A percentile compares a stretch with the other conserved stretches of the same genome.
Conservation (phyloP, 2,888 invertebrate species). For the Volucella inflata region DNA sequence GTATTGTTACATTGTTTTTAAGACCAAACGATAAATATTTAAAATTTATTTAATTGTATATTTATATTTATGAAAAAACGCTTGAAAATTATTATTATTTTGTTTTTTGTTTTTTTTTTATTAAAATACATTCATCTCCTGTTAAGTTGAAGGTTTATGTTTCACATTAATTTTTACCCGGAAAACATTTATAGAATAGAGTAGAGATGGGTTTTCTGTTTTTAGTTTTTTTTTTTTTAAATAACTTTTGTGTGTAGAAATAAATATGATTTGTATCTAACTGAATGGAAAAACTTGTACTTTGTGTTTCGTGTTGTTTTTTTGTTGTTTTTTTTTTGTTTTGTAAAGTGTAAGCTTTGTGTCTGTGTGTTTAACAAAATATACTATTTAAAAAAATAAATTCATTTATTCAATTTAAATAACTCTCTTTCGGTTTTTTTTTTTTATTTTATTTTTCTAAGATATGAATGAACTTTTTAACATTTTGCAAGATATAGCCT, state of each 20-base stretch:
- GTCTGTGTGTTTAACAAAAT: constrained; percentile 19
- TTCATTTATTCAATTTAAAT: not conserved
- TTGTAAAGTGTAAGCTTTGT: constrained; percentile 17
- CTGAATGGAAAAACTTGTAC: constrained; percentile 38
- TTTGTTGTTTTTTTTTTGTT: constrained; percentile 29
- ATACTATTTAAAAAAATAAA: constrained; percentile 7
- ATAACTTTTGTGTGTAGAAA: constrained; percentile 32
- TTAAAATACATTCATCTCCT: constrained; percentile 12
- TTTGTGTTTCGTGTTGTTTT: constrained; percentile 60
- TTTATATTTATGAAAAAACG: not conserved
- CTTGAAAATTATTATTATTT: constrained; percentile 5
- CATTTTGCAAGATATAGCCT: constrained; percentile 10
- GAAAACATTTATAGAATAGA: constrained; percentile 17
- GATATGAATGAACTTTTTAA: constrained; percentile 33
- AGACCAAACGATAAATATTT: constrained; percentile 17
- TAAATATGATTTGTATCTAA: not conserved
- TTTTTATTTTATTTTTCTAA: constrained; percentile 5
- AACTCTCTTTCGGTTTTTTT: constrained; percentile 13
- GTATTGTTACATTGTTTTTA: constrained; percentile 77
- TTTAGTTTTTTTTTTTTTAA: constrained; percentile 17
- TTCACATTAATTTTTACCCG: not conserved
- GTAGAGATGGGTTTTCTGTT: constrained; percentile 55
- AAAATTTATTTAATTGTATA: not conserved
- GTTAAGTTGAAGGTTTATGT: not conserved
- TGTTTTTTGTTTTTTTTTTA: constrained; percentile 75